Percentiles rank a stretch among this genome's conserved stretches.
Evolutionary conservation across 2,113 vertebrate genomes (phyloP).

Genomic region (Esox niger): DNA sequence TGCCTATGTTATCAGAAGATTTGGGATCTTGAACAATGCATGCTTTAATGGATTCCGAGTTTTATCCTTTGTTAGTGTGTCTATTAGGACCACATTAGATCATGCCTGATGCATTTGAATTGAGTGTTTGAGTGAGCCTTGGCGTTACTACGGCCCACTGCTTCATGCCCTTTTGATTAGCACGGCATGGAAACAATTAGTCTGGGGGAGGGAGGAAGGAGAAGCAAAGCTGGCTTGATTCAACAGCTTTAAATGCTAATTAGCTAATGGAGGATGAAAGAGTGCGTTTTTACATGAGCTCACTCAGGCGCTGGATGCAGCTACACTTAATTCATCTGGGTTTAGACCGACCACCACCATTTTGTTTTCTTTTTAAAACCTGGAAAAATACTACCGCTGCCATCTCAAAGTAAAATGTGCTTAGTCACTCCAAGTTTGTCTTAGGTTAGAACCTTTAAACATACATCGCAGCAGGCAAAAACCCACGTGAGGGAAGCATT

Average conservation of each 20-base stretch:
- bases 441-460: too few species aligned
- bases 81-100: conserved; percentile 40
- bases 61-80: conserved; percentile 39
- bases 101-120: conserved; percentile 58
- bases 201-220: conserved; percentile 42
- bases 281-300: conserved; percentile 52
- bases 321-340: conserved; percentile 29
- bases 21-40: too few species aligned
- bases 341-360: conserved; percentile 50
- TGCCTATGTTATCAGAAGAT: too few species aligned
- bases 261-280: conserved; percentile 72
- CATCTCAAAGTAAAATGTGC: conserved; percentile 36
- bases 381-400: conserved; percentile 40
- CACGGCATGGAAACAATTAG: conserved; percentile 68
- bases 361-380: conserved; percentile 46
- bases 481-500: too few species aligned
- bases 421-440: too few species aligned
- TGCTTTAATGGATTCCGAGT: not conserved
- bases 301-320: conserved; percentile 35
- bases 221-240: conserved; percentile 50
- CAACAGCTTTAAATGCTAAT: conserved; percentile 75
- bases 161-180: conserved; percentile 71
- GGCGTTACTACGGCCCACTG: not conserved
- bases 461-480: too few species aligned
- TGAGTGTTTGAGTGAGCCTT: conserved; percentile 39